Percentiles rank a stretch among this genome's conserved stretches.
Evolutionary conservation across 2,797 vertebrate genomes (phyloP).

Genomic region (Cryptoblepharus egeriae): DNA sequence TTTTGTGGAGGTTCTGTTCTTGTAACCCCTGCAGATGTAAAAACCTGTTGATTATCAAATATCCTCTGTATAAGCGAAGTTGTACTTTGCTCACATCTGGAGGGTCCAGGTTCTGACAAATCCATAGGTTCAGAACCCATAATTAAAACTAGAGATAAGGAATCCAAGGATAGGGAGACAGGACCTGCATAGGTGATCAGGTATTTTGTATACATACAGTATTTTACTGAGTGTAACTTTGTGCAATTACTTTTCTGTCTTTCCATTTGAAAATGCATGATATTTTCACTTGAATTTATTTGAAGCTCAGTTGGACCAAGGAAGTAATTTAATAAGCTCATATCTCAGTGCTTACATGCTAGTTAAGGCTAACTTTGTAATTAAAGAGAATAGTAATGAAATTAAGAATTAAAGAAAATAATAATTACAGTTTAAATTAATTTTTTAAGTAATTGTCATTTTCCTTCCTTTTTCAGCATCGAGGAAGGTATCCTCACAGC

Average conservation of each 20-base stretch:
- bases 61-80: no score
- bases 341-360: not conserved
- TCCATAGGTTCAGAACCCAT: no score
- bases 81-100: no score
- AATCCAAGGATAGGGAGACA: no score
- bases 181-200: no score
- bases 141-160: no score
- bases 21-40: no score
- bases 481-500: conserved; percentile 60
- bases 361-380: not conserved
- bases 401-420: not conserved
- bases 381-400: not conserved
- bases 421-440: not conserved
- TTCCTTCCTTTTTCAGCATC: conserved; percentile 62
- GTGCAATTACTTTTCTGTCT: not conserved
- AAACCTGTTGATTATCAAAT: no score
- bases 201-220: no score
- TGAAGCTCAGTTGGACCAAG: not conserved
- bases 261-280: not conserved
- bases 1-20: no score
- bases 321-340: not conserved
- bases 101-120: no score
- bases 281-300: not conserved
- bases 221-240: not conserved
- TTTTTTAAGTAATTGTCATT: conserved; percentile 25